Base-by-base conservation (phyloP, 2,888 invertebrate genomes). In the Nomada fucata region DNA sequence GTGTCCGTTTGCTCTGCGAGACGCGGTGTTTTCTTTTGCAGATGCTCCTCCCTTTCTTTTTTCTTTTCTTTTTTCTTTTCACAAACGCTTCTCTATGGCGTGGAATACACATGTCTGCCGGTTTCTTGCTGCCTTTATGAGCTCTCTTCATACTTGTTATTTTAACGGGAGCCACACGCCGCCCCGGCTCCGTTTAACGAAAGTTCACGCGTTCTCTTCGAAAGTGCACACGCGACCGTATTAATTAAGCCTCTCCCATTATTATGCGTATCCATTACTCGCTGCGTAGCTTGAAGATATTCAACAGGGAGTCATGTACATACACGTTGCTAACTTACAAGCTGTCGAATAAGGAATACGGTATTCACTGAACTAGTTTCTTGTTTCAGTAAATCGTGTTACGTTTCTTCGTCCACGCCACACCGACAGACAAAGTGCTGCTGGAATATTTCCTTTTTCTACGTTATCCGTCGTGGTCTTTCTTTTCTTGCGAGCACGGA, bases 191-290 rank as follows among this genome's bases (percentile, higher is more conserved):
- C 65, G 70, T 61, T 74, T 15, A 61, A 67, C 74, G 23, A 47
- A 73, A 81, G 69, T 68, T 64, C 53, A 53, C 63, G 81, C 64
- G 67, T 65, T n/a, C 18, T 36, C 59, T 42, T 50, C 79, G 73
- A 69, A 81, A 78, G 69, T 65, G 53, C 29, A 60, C 64, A 60
- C 68, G 53, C 57, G 70, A 50, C 64, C 20, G 61, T 81, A 60
- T 61, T 74, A 79, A 81, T 81, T 81, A 74, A 74, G 65, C 23
- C 72, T 64, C 36, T 29, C 11, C 70, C 65, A 74, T 79, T 79
- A 81, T 79, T 79, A 79, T 70, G 78, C 81, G 78, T 78, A 70
- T 70, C 81, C 65, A 74, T 79, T 65, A 65, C 50, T 13, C 47
- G 53, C 15, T 20, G 13, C 42, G 64, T 70, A 47, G 42, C 50